Conservation (phyloP, 2,113 vertebrate genomes). For the Fulica atra region DNA sequence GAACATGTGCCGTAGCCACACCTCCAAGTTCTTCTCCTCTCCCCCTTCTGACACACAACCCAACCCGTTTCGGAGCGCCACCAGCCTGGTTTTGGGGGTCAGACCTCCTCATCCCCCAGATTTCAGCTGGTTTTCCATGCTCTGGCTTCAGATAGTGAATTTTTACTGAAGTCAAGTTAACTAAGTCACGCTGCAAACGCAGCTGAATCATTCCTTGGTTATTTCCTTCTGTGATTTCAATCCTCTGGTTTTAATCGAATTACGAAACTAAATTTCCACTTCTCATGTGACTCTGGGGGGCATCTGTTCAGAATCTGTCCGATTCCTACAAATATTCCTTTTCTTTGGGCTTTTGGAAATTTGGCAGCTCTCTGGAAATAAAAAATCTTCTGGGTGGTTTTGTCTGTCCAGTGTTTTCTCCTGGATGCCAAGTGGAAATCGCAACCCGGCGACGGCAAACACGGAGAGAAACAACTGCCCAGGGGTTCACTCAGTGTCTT, state of each 20-base stretch:
- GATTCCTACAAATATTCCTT: not conserved
- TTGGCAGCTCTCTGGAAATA: not conserved
- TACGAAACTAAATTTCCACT: not conserved
- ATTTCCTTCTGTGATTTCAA: not conserved
- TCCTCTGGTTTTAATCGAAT: not conserved
- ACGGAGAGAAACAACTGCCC: not conserved
- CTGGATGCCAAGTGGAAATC: not conserved
- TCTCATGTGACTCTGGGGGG: not conserved
- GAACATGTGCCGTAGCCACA: rapidly evolving
- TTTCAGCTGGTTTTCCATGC: not conserved
- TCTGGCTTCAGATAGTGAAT: not conserved
- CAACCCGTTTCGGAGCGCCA: not conserved
- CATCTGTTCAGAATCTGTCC: not conserved
- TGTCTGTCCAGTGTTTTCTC: not conserved
- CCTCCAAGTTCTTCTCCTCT: not conserved
- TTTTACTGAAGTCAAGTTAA: not conserved
- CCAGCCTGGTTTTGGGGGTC: not conserved
- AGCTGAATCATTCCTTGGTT: not conserved
- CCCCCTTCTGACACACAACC: not conserved
- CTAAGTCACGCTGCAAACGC: not conserved
- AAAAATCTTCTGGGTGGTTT: not conserved
- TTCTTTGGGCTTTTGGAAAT: not conserved
- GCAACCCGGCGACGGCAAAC: not conserved
- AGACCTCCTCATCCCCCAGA: not conserved
- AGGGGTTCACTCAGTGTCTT: not conserved